These are phyloP conservation scores for Clarias gariepinus DNA, from an alignment of 2,113 vertebrate genomes.

Conservation along the genomic window DNA sequence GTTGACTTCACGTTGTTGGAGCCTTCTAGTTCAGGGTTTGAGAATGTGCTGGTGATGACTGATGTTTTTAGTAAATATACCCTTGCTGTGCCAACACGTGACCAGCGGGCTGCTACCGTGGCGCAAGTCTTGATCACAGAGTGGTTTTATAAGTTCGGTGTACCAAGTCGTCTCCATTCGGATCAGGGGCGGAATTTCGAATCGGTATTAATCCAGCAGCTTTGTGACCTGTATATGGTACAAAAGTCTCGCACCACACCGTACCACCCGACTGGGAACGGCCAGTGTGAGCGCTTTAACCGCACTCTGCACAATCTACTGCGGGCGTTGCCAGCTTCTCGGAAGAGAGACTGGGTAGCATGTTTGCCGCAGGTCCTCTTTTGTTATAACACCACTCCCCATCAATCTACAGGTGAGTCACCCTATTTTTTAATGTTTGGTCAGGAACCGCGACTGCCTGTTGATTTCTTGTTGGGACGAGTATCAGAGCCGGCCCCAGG, in stretches of 20 bases:
- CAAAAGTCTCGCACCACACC: no score
- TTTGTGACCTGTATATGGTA: no score
- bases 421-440: not conserved
- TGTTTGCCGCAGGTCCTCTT: no score
- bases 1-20: not conserved
- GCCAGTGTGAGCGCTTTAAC: no score
- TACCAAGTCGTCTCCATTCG: not conserved
- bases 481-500: not conserved
- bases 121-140: not conserved
- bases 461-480: not conserved
- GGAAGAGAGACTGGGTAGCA: no score
- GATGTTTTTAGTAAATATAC: not conserved
- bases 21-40: not conserved
- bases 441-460: not conserved
- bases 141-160: not conserved
- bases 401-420: not conserved
- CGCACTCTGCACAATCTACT: no score
- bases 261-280: no score
- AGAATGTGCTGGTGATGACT: not conserved
- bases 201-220: no score
- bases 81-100: not conserved
- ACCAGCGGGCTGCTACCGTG: not conserved
- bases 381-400: not conserved
- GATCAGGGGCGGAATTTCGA: not conserved
- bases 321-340: no score